Base-by-base conservation (phyloP, 2,113 vertebrate genomes). In the Montifringilla adamsi region DNA sequence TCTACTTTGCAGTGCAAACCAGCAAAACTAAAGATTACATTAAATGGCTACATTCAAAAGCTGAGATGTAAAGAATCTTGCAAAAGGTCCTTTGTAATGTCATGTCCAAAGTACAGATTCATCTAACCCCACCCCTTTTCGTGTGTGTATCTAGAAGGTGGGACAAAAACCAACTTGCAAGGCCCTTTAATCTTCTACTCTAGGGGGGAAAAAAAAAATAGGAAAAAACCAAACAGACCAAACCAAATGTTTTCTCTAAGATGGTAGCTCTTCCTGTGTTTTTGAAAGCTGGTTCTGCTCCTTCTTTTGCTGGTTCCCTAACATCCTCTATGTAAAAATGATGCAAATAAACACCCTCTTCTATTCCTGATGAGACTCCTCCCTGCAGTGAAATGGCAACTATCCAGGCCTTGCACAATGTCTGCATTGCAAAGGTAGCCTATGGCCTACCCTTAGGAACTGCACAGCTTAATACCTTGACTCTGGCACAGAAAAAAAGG, bases 341-440 rank as follows among this genome's bases (percentile, higher is more conserved):
- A 96, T 93, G 89, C 85, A 94, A 95, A 96, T 95, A 87, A 76
- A 59, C 43, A 80, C 55, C 14, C 31, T 91, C 84, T 93, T 83
- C 63, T 83, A 41, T 87, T 77, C 55, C 43, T 77, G 75, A 94
- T 91, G 90, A 66, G 90, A 83, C 87, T 91, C 67, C 81, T 85
- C 75, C 87, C 78, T 88, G 75, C 63, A 94, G 87, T 90, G 84
- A 94, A 96, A 93, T 93, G 90, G 89, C 79, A 91, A 59, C 86
- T 86, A 69, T 75, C 87, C 93, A 95, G 33, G 59, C 50, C 67
- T 94, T 97, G 84, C 91, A 94, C 91, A 95, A 96, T 47, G 74
- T 87, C 89, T 95, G 85, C 68, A 70, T 92, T 92, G 85, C 92
- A 96, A 96, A 95, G 83, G 75, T 92, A 94, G 90, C 95, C 95